Base-by-base conservation (phyloP, 2,888 invertebrate species). In the Agrotis ipsilon region DNA sequence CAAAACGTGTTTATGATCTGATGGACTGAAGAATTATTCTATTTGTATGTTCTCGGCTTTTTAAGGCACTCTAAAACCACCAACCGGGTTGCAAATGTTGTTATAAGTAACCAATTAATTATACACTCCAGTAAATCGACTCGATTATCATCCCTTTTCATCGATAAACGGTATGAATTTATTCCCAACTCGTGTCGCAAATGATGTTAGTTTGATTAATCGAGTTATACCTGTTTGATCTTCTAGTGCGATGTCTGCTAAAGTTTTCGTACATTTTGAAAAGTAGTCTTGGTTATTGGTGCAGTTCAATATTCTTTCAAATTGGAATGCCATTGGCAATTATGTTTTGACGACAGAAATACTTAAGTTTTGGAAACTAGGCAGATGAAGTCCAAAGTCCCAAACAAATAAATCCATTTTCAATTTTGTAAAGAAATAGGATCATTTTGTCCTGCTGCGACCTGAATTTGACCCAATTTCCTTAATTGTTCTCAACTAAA, bases 81-180 rank as follows among this genome's bases (percentile, higher is more conserved):
- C n/a, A 60, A 21, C 52, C 43, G 57, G 61, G 57, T 69, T 75
- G 51, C 51, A 65, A 61, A 52, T 24, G 49, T 54, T 55, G 24
- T 59, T 54, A 19, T 39, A 51, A 21, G 54, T 51, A 39, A 75
- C 54, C 64, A 65, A 76, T 75, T 32, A 32, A 9, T 32, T 75
- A 68, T 1, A 14, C 62, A 27, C 45, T 39, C 14, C 9, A 7
- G 46, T 51, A 65, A 61, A 65, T 70, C 18, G 18, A 64, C 13
- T 62, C 48, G 63, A 70, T 76, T 69, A 69, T 63, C 45, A 4
- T 16, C 39, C 27, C 13, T 54, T 49, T 75, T 59, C 27, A 68
- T 62, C 48, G 49, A 62, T 69, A 27, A 75, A 51, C 51, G 21
- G 1, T 39, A 14, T 14, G 55, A 55, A 32, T 19, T 32, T 32